Conservation (phyloP, 1,140 invertebrate species). For the Leptonema lineaticorne region DNA sequence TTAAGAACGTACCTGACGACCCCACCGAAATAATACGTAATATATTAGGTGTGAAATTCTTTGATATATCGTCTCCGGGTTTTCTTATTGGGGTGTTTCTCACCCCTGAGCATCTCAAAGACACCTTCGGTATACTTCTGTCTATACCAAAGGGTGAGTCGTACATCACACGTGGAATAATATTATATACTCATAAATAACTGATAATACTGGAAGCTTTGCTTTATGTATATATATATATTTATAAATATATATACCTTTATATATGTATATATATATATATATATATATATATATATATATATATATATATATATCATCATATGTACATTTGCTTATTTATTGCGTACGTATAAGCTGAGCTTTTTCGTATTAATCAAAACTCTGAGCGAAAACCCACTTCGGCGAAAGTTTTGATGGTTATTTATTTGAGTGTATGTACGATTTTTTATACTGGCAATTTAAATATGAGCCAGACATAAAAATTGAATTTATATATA, state of each 20-base stretch:
- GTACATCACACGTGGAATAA: constrained; percentile 40
- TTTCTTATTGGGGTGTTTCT: constrained; percentile 27
- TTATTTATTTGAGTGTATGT: no score
- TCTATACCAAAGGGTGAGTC: constrained; percentile 37
- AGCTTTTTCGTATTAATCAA: constrained; percentile 38
- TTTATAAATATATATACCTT: no score
- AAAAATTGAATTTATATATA: no score
- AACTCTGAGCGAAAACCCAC: background rate
- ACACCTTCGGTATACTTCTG: constrained; percentile 34
- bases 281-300: no score
- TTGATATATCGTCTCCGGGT: constrained; percentile 37
- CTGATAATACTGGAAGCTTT: constrained; percentile 36
- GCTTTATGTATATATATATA: no score
- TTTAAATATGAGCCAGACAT: no score
- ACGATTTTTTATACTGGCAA: no score
- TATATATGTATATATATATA: no score
- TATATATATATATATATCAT: no score
- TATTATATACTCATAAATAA: constrained; percentile 41
- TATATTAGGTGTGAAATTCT: constrained; percentile 42
- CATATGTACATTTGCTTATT: constrained; percentile 31
- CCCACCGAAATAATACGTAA: constrained; percentile 39
- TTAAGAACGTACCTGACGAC: background rate
- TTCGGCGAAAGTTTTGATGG: no score
- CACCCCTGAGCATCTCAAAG: background rate
- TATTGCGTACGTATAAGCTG: constrained; percentile 36